Evolutionary conservation across 2,113 vertebrate species (phyloP), one percentile per base, ranked within the genome.

Genomic region (Neotoma lepida): DNA sequence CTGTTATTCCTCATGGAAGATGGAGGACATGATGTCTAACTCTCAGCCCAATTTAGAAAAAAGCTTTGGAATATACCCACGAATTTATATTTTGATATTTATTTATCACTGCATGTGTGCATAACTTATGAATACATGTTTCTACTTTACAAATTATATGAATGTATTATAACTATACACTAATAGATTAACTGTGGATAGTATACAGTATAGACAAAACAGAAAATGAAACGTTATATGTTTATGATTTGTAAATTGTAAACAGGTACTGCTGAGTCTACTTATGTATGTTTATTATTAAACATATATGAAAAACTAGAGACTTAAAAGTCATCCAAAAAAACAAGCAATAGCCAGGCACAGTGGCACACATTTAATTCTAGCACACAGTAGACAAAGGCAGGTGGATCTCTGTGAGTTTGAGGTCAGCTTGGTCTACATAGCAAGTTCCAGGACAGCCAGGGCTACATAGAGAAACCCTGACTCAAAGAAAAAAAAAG

Each of bases 231-330:
- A 91, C 66, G 73, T 77, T 82, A 41, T 14, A 41, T 64, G 18
- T 87, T 77, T 92, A 39, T 54, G 46, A 84, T 87, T 68, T 84
- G 0, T 73, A 66, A 94, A 95, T 84, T 93, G 71, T 66, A 94
- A 88, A n/a, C 4, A 64, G 4, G 20, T 41, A 81, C 20, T 88
- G 22, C 56, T 91, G 39, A 88, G 20, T 77, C 22, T 77, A 46
- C 14, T 82, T 71, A 9, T 93, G 26, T 73, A 2, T 90, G 61
- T 74, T 49, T 14, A 74, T 68, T 33, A 93, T 56, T 80, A 86
- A 68, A 51, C 51, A 63, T n/a, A 90, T 54, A 44, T 0, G 86
- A 49, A 94, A 93, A 70, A 14, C 51, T 86, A 81, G 64, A 86
- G 78, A 70, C 63, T 90, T 56, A 14, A 93, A 92, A 91, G 24